Evolutionary conservation across 2,797 vertebrate species (phyloP), one percentile per base, ranked within the genome.

Genomic region (Myotis myotis): DNA sequence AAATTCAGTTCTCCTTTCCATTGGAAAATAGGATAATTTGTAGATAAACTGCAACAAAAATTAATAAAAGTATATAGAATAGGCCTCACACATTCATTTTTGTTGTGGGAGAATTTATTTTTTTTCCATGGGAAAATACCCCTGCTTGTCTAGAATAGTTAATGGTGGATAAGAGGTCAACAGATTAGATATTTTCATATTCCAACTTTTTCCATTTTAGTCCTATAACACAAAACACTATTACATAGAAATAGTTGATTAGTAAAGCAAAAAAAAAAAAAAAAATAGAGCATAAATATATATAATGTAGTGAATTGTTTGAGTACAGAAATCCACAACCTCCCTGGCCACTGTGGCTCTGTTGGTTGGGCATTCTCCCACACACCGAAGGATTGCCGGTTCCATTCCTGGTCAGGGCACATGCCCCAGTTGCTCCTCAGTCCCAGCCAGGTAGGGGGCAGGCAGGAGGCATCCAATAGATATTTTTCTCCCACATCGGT

Each of bases 21-120:
- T 91, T 60, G 78, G 36, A 95, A 79, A 70, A 64, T 17, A n/a
- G 3, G 25, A 51, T 89, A 93, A 82, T 85, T 78, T 62, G 20
- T 83, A 66, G 25, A 82, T 71, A 95, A 87, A 82, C 38, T 93
- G 8, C 5, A 92, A 94, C 36, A 70, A 85, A 90, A 94, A 38
- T 68, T 55, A 70, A 75, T 84, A 81, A 62, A 93, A 1, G 17
- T 55, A 28, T 71, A 62, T n/a, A 36, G 6, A 82, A 60, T 66
- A 79, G 6, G 0, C 3, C 33, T 36, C 30, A n/a, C 3, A 44
- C 11, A 64, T 71, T 89, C 60, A 30, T 85, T 93, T 89, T 62
- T 62, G 47, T 47, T 47, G 38, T 20, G 6, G 30, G 17, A 79
- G 13, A 92, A 57, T 25, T 60, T 25, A 47, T 25, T 79, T 87